Percentiles rank a stretch among this genome's conserved stretches.
Evolutionary conservation across 2,888 invertebrate species (phyloP).

Genomic region (Ectemnius cavifrons): DNA sequence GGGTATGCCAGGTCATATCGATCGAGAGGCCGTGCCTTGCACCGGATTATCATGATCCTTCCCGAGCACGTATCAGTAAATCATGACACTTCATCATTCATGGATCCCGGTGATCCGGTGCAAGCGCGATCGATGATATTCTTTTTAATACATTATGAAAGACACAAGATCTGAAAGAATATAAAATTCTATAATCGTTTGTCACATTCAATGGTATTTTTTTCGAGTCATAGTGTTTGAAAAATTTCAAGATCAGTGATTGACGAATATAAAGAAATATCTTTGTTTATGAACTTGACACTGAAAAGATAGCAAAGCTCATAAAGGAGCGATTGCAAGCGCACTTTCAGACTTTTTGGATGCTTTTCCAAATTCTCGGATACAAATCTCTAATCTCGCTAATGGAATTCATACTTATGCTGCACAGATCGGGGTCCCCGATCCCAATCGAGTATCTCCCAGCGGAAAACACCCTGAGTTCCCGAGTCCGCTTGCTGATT

Average conservation of each 20-base stretch:
- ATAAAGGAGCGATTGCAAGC: no score
- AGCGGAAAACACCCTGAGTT: constrained; percentile 93
- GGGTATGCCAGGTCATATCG: constrained; percentile 82
- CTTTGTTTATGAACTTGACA: no score
- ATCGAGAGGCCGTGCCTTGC: constrained; percentile 58
- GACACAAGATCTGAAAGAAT: not conserved
- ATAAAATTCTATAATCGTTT: no score
- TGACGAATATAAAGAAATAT: no score
- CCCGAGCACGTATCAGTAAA: constrained; percentile 15
- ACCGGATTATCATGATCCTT: constrained; percentile 41
- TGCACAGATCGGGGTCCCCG: constrained; percentile 90
- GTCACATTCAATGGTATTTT: no score
- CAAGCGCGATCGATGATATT: constrained; percentile 42
- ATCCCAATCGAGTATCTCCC: constrained; percentile 95
- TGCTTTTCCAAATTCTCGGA: no score
- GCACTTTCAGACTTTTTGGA: no score
- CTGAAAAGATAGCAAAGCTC: no score
- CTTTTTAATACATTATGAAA: constrained; percentile 15
- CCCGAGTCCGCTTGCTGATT: constrained; percentile 91
- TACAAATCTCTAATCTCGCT: constrained; percentile 29
- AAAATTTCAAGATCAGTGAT: no score
- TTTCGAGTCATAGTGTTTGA: no score
- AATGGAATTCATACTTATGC: constrained; percentile 34
- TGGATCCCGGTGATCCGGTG: constrained; percentile 31
- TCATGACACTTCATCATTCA: constrained; percentile 6